Base-by-base conservation (phyloP, 2,888 invertebrate genomes). In the Uropetala carovei region DNA sequence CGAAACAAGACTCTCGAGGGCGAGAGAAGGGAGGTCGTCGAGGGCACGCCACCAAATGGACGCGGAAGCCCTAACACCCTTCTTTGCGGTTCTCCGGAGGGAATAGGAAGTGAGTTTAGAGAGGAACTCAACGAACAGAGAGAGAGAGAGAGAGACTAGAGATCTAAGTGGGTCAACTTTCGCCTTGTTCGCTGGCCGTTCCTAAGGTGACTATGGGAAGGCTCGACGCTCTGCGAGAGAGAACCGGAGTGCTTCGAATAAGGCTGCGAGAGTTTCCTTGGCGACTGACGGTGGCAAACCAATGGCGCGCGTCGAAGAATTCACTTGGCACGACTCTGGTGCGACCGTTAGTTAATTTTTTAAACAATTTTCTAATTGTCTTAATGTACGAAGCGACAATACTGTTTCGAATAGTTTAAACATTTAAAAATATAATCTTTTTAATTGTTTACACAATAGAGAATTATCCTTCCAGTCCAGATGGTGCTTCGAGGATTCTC, bases 101-200 rank as follows among this genome's bases (percentile, higher is more conserved):
- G 75, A 75, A 8, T 13, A 75, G 75, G 75, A 75, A 75, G 75
- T 22, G 75, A 22, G 22, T 75, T 75, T 75, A 22, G 75, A 75
- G 75, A 18, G 22, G 16, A 16, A n/a, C 64, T 18, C 43, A 5
- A 43, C 43, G 43, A 43, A 43, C 43, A 43, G 22, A 68, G 68
- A 22, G 68, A 18, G n/a, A n/a, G n/a, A 43, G 22, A 68, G 68
- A 22, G 68, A 18, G n/a, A n/a, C n/a, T n/a, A n/a, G n/a, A n/a
- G n/a, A n/a, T n/a, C 30, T 60, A 89, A 89, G 89, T 89, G 89
- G 89, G 89, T 89, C 89, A 89, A 89, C 89, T 89, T 89, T 89
- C 89, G 60, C 89, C 89, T 64, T 43, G 89, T 60, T 60, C 89
- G 43, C n/a, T 75, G 75, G 22, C 75, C 75, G 27, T 27, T 75